Evolutionary conservation across 2,113 vertebrate species (phyloP).

Genomic region (Porphyrio hochstetteri): DNA sequence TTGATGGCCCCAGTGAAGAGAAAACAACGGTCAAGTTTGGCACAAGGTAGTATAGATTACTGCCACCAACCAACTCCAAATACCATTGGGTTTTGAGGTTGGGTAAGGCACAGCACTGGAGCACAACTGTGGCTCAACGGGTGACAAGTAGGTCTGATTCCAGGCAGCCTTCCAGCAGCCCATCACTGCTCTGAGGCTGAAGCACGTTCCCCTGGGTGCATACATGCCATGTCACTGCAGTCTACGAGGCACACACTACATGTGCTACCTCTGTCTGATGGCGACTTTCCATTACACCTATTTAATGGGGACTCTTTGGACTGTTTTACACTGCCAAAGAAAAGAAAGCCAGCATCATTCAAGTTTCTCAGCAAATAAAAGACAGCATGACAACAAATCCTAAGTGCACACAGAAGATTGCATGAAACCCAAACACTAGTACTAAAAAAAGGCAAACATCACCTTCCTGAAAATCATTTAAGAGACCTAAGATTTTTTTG

Average conservation of each 20-base stretch:
- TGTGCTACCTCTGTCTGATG: background rate
- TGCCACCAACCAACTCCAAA: background rate
- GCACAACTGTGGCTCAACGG: rapidly evolving
- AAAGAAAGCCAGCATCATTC: background rate
- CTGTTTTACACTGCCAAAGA: background rate
- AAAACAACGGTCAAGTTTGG: rapidly evolving
- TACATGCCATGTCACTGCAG: rapidly evolving
- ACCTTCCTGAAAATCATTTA: background rate
- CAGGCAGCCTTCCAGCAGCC: background rate
- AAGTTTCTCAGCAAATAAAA: background rate
- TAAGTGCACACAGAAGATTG: background rate
- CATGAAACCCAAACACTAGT: background rate
- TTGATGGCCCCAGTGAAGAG: background rate
- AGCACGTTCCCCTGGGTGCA: rapidly evolving
- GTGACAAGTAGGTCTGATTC: background rate
- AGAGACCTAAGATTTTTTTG: background rate
- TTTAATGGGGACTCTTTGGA: background rate
- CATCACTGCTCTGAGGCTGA: background rate
- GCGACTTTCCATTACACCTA: background rate
- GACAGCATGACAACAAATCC: background rate
- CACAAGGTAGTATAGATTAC: background rate
- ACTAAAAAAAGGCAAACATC: background rate
- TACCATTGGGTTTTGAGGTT: background rate
- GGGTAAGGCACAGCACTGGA: background rate
- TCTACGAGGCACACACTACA: rapidly evolving